Percentiles rank a stretch among this genome's conserved stretches.
phyloP scores from a whole-genome alignment of 53 echinoderm and acorn worm genomes.

The Actinopyga echinites region DNA sequence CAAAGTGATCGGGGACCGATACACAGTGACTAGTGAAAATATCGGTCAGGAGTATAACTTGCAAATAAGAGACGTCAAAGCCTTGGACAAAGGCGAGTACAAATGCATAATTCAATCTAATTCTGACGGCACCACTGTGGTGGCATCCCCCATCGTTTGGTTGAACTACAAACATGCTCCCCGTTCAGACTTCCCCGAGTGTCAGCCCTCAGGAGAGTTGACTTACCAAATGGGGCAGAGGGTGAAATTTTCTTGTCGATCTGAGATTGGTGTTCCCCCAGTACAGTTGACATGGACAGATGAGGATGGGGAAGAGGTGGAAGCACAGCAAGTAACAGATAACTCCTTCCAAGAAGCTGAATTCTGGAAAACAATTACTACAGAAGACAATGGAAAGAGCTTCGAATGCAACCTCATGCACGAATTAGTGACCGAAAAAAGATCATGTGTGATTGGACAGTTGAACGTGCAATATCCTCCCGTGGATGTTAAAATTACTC shows the following conservation, averaged over 20 bases:
- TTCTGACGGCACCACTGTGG: not conserved
- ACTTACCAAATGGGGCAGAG: constrained; percentile 24
- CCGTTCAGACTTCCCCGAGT: constrained; percentile 36
- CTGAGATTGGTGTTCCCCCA: constrained; percentile 54
- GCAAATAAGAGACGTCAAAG: constrained; percentile 39
- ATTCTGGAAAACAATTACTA: constrained; percentile 14
- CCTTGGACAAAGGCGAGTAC: constrained; percentile 40
- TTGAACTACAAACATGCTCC: constrained; percentile 53
- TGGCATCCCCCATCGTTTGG: not conserved
- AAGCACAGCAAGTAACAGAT: not conserved
- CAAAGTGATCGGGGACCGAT: constrained; percentile 30
- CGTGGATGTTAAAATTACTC: not conserved
- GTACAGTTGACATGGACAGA: constrained; percentile 41
- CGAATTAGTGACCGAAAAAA: constrained; percentile 32
- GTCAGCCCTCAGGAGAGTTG: constrained; percentile 2
- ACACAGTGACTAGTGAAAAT: constrained; percentile 42
- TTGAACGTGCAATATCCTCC: constrained; percentile 65
- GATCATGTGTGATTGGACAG: constrained; percentile 48
- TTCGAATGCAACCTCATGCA: constrained; percentile 58
- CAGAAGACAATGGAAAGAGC: constrained; percentile 37
- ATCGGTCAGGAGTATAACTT: constrained; percentile 51
- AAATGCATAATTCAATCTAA: constrained; percentile 50
- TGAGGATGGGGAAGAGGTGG: not conserved
- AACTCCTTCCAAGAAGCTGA: not conserved
- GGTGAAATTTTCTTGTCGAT: constrained; percentile 44